These are phyloP conservation scores for Poeciliopsis occidentalis DNA, from an alignment of 2,113 vertebrate genomes.

Conservation along the genomic window DNA sequence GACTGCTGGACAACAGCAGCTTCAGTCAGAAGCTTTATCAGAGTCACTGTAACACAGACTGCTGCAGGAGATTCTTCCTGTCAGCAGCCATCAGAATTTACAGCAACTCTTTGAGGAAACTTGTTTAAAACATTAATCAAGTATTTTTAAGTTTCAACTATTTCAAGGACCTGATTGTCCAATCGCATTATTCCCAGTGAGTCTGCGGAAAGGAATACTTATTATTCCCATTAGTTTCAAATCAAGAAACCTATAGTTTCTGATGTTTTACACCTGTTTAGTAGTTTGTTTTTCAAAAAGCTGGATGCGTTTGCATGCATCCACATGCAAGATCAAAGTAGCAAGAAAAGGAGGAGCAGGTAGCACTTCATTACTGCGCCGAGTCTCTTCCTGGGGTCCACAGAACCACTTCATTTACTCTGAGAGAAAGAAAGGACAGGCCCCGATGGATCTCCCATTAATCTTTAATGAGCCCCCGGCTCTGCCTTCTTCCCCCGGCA, in stretches of 20 bases:
- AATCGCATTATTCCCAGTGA: neutral
- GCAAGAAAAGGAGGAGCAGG: constrained; percentile 43
- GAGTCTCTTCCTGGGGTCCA: constrained; percentile 24
- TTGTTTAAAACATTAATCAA: too few relatives aligned
- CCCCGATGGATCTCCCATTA: constrained; percentile 60
- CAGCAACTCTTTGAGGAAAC: too few relatives aligned
- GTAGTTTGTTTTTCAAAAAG: neutral
- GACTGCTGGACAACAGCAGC: too few relatives aligned
- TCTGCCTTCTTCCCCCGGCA: constrained; percentile 33
- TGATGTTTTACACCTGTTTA: neutral
- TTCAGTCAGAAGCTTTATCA: too few relatives aligned
- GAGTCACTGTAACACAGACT: too few relatives aligned
- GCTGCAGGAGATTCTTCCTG: too few relatives aligned
- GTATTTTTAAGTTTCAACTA: too few relatives aligned
- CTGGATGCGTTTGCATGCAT: neutral
- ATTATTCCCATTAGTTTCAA: neutral
- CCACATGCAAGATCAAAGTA: constrained; percentile 49
- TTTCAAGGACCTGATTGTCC: too few relatives aligned
- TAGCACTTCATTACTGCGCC: constrained; percentile 63
- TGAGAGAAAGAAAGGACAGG: constrained; percentile 58
- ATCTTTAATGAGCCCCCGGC: constrained; percentile 71
- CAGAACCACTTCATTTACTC: constrained; percentile 70
- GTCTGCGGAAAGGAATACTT: neutral
- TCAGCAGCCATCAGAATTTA: too few relatives aligned
- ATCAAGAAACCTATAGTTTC: neutral